phyloP scores from a whole-genome alignment of 2,888 invertebrate genomes.

The Platycheirus albimanus region DNA sequence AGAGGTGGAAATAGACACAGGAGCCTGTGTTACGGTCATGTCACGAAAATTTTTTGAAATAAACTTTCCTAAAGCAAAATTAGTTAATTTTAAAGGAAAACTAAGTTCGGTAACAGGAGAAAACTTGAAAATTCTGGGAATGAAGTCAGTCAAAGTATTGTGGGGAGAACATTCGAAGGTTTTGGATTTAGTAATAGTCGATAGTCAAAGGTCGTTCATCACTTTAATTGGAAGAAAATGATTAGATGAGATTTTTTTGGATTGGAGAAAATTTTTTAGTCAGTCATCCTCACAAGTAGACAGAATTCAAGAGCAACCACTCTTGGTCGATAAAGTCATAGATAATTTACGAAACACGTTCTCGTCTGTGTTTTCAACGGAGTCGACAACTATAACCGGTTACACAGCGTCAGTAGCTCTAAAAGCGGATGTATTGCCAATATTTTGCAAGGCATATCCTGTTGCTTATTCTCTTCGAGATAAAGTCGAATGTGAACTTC shows the following conservation, averaged over 20 bases:
- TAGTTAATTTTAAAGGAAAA: neutral
- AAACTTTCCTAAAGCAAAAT: conserved; percentile 14
- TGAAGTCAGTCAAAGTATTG: conserved; percentile 18
- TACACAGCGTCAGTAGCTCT: conserved; percentile 31
- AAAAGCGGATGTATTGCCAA: conserved; percentile 35
- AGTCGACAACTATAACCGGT: conserved; percentile 3
- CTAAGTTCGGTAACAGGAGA: conserved; percentile 23
- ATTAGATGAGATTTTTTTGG: neutral
- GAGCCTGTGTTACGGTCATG: conserved; percentile 36
- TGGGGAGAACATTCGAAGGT: conserved; percentile 11
- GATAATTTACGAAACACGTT: conserved; percentile 14
- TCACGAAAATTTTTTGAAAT: conserved; percentile 20
- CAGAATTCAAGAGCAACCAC: conserved; percentile 18
- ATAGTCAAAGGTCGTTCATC: conserved; percentile 5
- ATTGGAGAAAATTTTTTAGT: conserved; percentile 11
- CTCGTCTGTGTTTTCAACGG: conserved; percentile 24
- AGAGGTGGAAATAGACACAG: conserved; percentile 42
- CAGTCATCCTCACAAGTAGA: conserved; percentile 9
- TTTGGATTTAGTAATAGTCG: conserved; percentile 24
- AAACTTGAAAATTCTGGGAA: conserved; percentile 19
- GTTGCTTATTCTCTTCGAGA: conserved; percentile 63
- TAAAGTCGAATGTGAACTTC: conserved; percentile 39
- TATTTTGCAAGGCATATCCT: conserved; percentile 58
- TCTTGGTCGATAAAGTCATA: neutral
- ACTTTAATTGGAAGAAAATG: conserved; percentile 22